Conservation (phyloP, 2,888 invertebrate species). For the Melanargia galathea region DNA sequence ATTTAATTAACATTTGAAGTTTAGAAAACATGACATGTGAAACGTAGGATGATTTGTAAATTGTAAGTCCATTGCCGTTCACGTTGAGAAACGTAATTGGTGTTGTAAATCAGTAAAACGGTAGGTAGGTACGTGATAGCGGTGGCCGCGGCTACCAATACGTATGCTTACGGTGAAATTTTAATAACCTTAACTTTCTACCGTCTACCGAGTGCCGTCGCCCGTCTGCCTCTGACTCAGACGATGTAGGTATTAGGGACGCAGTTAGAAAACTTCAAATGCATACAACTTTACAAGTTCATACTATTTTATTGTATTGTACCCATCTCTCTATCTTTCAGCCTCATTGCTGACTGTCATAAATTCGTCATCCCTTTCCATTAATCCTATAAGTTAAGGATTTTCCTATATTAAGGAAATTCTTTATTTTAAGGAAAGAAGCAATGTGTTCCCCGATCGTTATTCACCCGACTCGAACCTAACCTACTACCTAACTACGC, state of each 20-base stretch:
- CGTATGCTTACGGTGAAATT: slow-evolving; percentile 78
- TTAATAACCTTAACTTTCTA: slow-evolving; percentile 78
- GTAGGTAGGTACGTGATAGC: slow-evolving; percentile 50
- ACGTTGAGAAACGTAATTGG: slow-evolving; percentile 3
- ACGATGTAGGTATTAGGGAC: slow-evolving; percentile 15
- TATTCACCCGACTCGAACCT: too few species aligned
- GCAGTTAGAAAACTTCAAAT: neutral
- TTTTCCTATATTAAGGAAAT: too few species aligned
- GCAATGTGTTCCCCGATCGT: too few species aligned
- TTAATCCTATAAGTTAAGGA: too few species aligned
- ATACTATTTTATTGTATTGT: neutral
- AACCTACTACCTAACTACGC: too few species aligned
- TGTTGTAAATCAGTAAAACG: slow-evolving; percentile 58
- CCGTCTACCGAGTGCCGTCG: slow-evolving; percentile 43
- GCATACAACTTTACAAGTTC: neutral
- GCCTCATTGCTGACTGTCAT: too few species aligned
- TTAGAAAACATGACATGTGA: too few species aligned
- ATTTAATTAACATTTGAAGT: too few species aligned
- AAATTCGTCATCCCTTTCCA: too few species aligned
- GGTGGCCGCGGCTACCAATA: slow-evolving; percentile 57
- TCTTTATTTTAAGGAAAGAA: too few species aligned
- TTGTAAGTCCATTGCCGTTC: neutral
- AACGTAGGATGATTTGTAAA: neutral
- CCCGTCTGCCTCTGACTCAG: too few species aligned
- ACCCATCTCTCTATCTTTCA: too few species aligned